A percentile compares a stretch with the other conserved stretches of the same genome.
phyloP scores from a whole-genome alignment of 1,140 invertebrate species.

The Xylocopa sonorina region DNA sequence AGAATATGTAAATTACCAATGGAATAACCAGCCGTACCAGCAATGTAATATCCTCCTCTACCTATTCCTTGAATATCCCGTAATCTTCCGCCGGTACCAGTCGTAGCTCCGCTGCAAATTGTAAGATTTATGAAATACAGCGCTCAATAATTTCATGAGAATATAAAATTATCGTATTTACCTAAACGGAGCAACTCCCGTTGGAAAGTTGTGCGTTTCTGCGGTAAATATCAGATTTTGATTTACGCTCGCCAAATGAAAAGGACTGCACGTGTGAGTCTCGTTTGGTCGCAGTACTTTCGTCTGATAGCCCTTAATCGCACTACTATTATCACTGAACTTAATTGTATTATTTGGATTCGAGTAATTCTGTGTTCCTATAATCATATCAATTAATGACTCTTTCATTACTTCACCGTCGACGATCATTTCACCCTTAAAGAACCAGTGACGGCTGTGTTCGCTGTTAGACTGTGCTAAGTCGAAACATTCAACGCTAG shows the following conservation, averaged over 20 bases:
- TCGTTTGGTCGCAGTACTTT: conserved; percentile 85
- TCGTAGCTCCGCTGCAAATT: conserved; percentile 94
- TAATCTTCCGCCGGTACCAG: conserved; percentile 97
- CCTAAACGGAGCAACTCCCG: conserved; percentile 94
- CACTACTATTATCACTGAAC: conserved; percentile 98
- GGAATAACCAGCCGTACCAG: conserved; percentile 97
- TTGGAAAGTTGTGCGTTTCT: conserved; percentile 99
- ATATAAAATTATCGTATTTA: conserved; percentile 68
- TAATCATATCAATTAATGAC: conserved; percentile 96
- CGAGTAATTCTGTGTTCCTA: conserved; percentile 91
- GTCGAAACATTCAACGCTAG: conserved; percentile 98
- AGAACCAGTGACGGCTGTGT: conserved; percentile 96
- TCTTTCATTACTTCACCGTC: conserved; percentile 90
- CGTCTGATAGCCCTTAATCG: conserved; percentile 92
- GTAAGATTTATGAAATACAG: conserved; percentile 6
- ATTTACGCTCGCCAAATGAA: conserved; percentile 83
- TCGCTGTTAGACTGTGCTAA: conserved; percentile 99
- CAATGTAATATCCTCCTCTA: conserved; percentile 94
- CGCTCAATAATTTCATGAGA: neutral
- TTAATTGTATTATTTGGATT: conserved; percentile 98
- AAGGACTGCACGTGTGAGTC: conserved; percentile 84
- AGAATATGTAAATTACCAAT: conserved; percentile 96
- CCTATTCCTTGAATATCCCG: conserved; percentile 97
- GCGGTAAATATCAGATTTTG: conserved; percentile 99
- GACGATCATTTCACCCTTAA: conserved; percentile 94